phyloP scores from a whole-genome alignment of 2,113 vertebrate species.

The Glaucomys volans region DNA sequence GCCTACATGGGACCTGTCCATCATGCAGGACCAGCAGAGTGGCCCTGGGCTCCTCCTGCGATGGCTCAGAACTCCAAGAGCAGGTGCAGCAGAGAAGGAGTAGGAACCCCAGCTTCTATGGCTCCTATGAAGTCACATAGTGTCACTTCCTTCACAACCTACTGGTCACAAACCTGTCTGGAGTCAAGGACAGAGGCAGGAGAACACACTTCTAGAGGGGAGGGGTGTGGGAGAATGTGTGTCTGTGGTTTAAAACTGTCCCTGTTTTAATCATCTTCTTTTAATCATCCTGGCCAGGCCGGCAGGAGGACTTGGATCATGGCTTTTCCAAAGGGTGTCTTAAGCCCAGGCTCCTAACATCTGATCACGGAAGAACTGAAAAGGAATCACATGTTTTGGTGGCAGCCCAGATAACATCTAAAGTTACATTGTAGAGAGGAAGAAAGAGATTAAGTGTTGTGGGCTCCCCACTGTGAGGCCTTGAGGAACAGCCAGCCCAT shows the following conservation, averaged over 20 bases:
- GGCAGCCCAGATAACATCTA: background rate
- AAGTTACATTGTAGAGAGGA: background rate
- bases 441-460: background rate
- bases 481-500: background rate
- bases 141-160: background rate
- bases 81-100: background rate
- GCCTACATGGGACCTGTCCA: accelerated
- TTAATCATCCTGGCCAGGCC: background rate
- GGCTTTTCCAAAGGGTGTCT: background rate
- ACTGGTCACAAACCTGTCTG: background rate
- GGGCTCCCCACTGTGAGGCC: background rate
- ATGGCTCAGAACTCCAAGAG: background rate
- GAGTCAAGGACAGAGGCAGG: background rate
- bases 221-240: background rate
- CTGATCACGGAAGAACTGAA: background rate
- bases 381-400: constrained; percentile 13
- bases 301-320: too few species aligned
- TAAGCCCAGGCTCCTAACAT: background rate
- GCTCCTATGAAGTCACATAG: background rate
- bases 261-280: background rate
- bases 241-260: background rate
- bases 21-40: too few species aligned
- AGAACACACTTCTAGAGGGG: background rate
- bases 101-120: background rate
- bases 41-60: background rate